phyloP scores from a whole-genome alignment of 2,888 invertebrate species.

The Seladonia tumulorum region DNA sequence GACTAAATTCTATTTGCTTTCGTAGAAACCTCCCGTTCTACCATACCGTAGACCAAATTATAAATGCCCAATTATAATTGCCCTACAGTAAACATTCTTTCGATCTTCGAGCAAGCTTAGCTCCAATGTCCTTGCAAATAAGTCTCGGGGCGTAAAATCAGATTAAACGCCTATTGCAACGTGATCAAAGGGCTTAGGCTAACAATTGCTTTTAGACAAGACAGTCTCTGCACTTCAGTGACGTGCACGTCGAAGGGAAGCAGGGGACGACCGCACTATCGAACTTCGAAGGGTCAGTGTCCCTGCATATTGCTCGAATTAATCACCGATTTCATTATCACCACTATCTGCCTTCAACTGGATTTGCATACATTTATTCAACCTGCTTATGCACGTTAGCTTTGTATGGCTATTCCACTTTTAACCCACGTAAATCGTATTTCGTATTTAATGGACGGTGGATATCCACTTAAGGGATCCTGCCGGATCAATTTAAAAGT shows the following conservation, averaged over 20 bases:
- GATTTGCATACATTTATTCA: conserved; percentile 42
- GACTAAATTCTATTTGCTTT: too few species aligned
- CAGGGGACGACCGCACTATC: conserved; percentile 41
- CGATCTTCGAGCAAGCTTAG: background rate
- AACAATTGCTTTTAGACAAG: conserved; percentile 40
- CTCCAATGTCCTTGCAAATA: background rate
- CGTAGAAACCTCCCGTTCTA: too few species aligned
- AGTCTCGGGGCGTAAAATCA: background rate
- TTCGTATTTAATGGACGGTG: background rate
- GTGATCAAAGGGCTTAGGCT: conserved; percentile 54
- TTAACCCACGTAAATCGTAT: background rate
- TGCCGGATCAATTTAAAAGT: background rate
- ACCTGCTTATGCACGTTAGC: background rate
- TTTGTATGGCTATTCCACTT: conserved; percentile 1
- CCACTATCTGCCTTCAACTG: conserved; percentile 7
- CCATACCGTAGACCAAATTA: too few species aligned
- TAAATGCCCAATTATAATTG: too few species aligned
- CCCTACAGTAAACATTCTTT: background rate
- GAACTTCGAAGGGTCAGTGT: conserved; percentile 20
- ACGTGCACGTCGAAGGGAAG: conserved; percentile 18
- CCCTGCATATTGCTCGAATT: conserved; percentile 49
- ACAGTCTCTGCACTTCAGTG: conserved; percentile 13
- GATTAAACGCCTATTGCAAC: conserved; percentile 8
- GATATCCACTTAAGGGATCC: conserved; percentile 1
- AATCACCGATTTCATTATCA: conserved; percentile 50